Conservation (phyloP, 2,797 vertebrate species). For the Phataginus tetradactyla region DNA sequence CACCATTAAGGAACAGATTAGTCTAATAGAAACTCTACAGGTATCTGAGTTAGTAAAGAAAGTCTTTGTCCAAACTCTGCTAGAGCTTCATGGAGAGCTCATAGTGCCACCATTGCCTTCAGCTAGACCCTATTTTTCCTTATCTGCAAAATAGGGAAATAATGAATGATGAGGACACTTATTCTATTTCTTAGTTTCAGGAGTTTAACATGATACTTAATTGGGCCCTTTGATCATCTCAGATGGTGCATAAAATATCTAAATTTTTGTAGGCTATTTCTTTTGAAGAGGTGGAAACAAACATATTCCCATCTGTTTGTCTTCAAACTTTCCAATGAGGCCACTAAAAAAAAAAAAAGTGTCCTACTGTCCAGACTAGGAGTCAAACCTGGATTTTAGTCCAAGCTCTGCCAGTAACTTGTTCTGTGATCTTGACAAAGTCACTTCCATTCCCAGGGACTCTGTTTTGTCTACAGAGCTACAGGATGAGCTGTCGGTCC, state of each 20-base stretch:
- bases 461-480: neutral
- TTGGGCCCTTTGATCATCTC: slow-evolving; percentile 62
- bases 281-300: slow-evolving; percentile 72
- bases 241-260: slow-evolving; percentile 62
- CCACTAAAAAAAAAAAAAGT: neutral
- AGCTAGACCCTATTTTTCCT: neutral
- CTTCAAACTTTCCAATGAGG: slow-evolving; percentile 40
- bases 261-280: slow-evolving; percentile 69
- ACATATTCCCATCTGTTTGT: slow-evolving; percentile 43
- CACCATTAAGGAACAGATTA: neutral
- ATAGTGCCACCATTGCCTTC: neutral
- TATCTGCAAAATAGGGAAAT: slow-evolving; percentile 31
- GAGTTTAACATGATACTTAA: slow-evolving; percentile 56
- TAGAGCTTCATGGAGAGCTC: neutral
- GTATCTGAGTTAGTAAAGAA: neutral
- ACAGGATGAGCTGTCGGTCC: neutral
- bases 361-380: neutral
- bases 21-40: neutral
- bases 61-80: neutral
- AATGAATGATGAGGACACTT: slow-evolving; percentile 46
- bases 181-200: neutral
- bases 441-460: neutral
- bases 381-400: neutral
- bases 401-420: neutral
- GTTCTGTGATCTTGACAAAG: neutral